phyloP scores from a whole-genome alignment of 2,797 vertebrate species.

The Microcaecilia unicolor region DNA sequence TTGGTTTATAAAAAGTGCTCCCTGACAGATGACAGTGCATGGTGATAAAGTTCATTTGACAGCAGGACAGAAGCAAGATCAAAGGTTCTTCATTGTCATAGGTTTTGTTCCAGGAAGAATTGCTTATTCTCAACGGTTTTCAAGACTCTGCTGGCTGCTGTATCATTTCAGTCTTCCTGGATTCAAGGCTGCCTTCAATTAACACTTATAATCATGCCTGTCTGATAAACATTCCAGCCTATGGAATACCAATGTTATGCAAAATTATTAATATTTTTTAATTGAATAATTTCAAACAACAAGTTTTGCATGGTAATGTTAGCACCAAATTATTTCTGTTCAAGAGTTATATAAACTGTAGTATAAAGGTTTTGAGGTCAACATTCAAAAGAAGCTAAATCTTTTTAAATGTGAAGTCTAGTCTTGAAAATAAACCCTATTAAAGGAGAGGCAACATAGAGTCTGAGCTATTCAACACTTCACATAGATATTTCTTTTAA shows the following conservation, averaged over 20 bases:
- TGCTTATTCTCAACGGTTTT: constrained; percentile 84
- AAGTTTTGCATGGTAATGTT: neutral
- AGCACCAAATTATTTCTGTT: neutral
- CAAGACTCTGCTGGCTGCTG: constrained; percentile 77
- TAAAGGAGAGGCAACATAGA: too few species aligned
- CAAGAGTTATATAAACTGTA: too few species aligned
- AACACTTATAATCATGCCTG: constrained; percentile 38
- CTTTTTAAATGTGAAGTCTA: too few species aligned
- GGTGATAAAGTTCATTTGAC: constrained; percentile 95
- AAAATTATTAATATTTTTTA: too few species aligned
- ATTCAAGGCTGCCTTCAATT: constrained; percentile 36
- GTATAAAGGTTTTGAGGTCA: too few species aligned
- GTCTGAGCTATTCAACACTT: too few species aligned
- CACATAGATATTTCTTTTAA: too few species aligned
- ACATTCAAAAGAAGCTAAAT: too few species aligned
- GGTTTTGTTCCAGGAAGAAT: constrained; percentile 97
- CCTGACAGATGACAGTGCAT: constrained; percentile 83
- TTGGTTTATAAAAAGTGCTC: constrained; percentile 89
- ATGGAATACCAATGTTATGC: constrained; percentile 14
- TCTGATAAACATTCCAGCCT: constrained; percentile 14
- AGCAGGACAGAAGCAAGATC: constrained; percentile 83
- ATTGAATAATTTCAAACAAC: neutral
- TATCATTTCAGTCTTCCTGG: constrained; percentile 44
- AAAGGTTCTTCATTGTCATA: constrained; percentile 88
- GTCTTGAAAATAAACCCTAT: too few species aligned